phyloP scores from a whole-genome alignment of 2,888 invertebrate species.

The Onthophagus sagittarius region DNA sequence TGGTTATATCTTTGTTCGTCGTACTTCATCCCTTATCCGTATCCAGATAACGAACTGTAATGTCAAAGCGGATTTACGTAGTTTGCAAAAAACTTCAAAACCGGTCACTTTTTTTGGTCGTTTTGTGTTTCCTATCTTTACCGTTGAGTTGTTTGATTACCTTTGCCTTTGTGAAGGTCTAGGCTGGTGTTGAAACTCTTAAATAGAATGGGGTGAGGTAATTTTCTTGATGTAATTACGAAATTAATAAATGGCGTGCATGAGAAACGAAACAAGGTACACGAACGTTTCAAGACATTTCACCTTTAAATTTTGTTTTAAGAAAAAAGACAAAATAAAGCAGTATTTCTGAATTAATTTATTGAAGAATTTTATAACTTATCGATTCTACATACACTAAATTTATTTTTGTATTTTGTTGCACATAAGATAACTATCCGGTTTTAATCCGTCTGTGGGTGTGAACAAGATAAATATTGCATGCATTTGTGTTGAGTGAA shows the following conservation, averaged over 20 bases:
- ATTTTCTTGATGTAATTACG: neutral
- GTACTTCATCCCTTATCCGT: neutral
- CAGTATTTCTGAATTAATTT: too few relatives aligned
- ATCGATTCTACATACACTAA: too few relatives aligned
- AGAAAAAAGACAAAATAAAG: neutral
- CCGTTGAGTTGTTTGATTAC: neutral
- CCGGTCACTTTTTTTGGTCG: neutral
- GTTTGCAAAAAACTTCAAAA: neutral
- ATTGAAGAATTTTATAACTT: too few relatives aligned
- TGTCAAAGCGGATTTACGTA: neutral
- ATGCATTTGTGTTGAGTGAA: too few relatives aligned
- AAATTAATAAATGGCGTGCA: neutral
- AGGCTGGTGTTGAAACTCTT: neutral
- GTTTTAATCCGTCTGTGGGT: too few relatives aligned
- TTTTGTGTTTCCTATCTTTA: neutral
- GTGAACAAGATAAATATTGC: too few relatives aligned
- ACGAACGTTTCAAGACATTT: neutral
- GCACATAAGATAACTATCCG: too few relatives aligned
- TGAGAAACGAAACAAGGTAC: neutral
- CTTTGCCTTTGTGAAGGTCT: neutral
- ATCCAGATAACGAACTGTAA: neutral
- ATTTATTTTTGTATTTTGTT: too few relatives aligned
- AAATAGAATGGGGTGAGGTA: neutral
- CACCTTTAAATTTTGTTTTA: neutral
- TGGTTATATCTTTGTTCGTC: neutral